These are phyloP conservation scores for Spodoptera littoralis DNA, from an alignment of 2,888 invertebrate species.

Conservation along the genomic window DNA sequence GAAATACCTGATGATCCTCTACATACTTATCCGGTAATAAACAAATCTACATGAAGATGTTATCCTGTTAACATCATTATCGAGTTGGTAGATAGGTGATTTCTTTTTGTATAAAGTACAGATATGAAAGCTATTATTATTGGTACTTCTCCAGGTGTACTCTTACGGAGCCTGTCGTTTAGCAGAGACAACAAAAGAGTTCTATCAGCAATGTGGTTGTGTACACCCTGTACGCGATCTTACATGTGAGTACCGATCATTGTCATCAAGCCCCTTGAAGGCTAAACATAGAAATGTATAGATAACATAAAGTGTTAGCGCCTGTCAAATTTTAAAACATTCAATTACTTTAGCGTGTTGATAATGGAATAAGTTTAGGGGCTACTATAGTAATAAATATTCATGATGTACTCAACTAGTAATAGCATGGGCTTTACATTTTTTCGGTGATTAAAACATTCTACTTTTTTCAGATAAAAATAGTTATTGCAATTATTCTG, in stretches of 20 bases:
- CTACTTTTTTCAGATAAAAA: slow-evolving; percentile 71
- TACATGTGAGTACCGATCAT: slow-evolving; percentile 69
- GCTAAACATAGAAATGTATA: too few species aligned
- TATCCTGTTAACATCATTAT: too few species aligned
- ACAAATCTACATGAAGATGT: neutral
- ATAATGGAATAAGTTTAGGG: slow-evolving; percentile 10
- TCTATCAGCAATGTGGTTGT: slow-evolving; percentile 77
- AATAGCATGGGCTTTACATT: too few species aligned
- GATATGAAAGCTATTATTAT: too few species aligned
- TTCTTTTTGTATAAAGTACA: neutral
- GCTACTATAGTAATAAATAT: neutral
- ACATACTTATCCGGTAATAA: slow-evolving; percentile 71
- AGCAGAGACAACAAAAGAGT: slow-evolving; percentile 71
- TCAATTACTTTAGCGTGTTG: neutral
- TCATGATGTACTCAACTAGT: too few species aligned
- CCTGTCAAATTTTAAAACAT: slow-evolving; percentile 10
- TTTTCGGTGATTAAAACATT: too few species aligned
- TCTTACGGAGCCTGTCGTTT: slow-evolving; percentile 82
- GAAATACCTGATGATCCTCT: slow-evolving; percentile 78
- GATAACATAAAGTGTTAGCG: neutral
- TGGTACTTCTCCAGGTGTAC: slow-evolving; percentile 67
- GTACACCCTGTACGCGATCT: slow-evolving; percentile 79
- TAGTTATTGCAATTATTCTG: slow-evolving; percentile 87
- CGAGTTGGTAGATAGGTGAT: too few species aligned
- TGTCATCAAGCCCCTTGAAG: too few species aligned